Evolutionary conservation across 2,888 invertebrate species (phyloP).

Genomic region (Parelbella ahira): DNA sequence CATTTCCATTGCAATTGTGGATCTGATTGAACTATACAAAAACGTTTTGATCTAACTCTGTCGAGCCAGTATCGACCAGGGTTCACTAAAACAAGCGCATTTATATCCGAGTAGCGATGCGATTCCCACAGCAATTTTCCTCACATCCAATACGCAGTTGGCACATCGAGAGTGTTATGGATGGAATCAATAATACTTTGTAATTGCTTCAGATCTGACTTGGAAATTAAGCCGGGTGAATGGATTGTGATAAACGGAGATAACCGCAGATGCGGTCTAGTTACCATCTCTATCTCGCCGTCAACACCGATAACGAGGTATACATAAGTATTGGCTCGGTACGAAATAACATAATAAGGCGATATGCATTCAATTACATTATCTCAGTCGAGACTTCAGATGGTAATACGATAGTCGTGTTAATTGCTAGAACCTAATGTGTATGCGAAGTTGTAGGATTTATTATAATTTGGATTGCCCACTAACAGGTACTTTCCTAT

Average conservation of each 20-base stretch:
- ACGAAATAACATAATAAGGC: constrained; percentile 20
- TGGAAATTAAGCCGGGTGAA: constrained; percentile 48
- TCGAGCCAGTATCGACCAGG: too few species aligned
- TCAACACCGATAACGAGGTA: constrained; percentile 27
- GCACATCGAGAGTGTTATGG: too few species aligned
- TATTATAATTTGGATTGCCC: constrained; percentile 39
- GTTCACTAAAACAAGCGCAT: too few species aligned
- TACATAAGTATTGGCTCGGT: constrained; percentile 14
- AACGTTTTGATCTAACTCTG: constrained; percentile 9
- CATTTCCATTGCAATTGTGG: too few species aligned
- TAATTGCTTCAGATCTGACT: constrained; percentile 62
- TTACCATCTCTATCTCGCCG: constrained; percentile 34
- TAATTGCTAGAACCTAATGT: constrained; percentile 2
- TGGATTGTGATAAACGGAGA: constrained; percentile 50
- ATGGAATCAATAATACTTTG: too few species aligned
- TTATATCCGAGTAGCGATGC: too few species aligned
- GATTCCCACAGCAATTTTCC: too few species aligned
- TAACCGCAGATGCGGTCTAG: constrained; percentile 46
- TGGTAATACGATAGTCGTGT: constrained; percentile 6
- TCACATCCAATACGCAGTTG: too few species aligned
- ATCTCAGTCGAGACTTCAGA: constrained; percentile 9
- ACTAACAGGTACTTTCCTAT: too few species aligned
- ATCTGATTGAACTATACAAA: constrained; percentile 17
- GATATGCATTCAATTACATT: constrained; percentile 20
- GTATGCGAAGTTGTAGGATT: not conserved